Evolutionary conservation across 1,140 invertebrate species (phyloP).

Genomic region (Drepana arcuata): DNA sequence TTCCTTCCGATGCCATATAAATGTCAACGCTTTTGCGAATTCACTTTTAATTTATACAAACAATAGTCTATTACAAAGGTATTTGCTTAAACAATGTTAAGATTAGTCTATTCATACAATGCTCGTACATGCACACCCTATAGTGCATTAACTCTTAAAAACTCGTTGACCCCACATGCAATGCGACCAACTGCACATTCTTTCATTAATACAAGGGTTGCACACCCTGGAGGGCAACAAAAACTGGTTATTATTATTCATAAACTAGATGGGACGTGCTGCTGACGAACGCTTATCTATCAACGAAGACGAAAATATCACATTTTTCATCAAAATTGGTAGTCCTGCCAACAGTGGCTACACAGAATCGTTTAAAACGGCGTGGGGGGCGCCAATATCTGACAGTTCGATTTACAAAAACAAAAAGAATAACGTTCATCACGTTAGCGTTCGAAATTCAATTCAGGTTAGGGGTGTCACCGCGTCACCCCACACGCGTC

Average conservation of each 20-base stretch:
- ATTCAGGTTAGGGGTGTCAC: conserved; percentile 52
- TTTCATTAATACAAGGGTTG: conserved; percentile 56
- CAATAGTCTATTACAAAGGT: neutral
- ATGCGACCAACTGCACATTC: conserved; percentile 56
- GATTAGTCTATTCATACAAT: neutral
- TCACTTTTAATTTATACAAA: no score
- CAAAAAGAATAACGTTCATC: conserved; percentile 10
- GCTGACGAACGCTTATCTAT: conserved; percentile 45
- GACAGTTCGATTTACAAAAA: conserved; percentile 20
- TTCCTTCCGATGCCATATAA: conserved; percentile 59
- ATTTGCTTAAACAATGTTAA: neutral
- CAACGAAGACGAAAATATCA: conserved; percentile 25
- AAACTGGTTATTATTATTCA: conserved; percentile 62
- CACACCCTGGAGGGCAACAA: conserved; percentile 46
- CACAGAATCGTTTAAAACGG: conserved; percentile 59
- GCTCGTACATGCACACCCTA: conserved; percentile 18
- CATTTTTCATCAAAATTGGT: conserved; percentile 29
- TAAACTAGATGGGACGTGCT: conserved; percentile 26
- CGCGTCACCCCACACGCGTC: conserved; percentile 38
- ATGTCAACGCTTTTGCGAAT: neutral
- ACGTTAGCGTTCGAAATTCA: conserved; percentile 32
- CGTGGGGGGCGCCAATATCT: conserved; percentile 36
- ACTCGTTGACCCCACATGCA: conserved; percentile 53
- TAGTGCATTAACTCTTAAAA: conserved; percentile 34
- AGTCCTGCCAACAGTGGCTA: conserved; percentile 26